Conservation (phyloP, 2,797 vertebrate species). For the Rhadinocentrus ornatus region DNA sequence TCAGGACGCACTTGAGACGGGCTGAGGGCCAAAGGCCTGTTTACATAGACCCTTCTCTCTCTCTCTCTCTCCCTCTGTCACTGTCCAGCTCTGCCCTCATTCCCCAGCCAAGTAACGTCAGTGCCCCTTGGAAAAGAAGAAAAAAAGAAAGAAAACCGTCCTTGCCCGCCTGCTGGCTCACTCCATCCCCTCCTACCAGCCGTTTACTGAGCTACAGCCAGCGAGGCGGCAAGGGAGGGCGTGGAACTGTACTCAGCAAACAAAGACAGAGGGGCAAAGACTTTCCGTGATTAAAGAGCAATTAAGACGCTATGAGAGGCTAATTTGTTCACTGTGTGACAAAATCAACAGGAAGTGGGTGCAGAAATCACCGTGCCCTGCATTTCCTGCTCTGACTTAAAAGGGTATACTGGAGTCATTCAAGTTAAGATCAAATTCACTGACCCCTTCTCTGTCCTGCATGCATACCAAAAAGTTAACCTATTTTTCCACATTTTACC, state of each 20-base stretch:
- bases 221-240: slow-evolving; percentile 55
- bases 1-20: slow-evolving; percentile 79
- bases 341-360: slow-evolving; percentile 59
- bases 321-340: slow-evolving; percentile 64
- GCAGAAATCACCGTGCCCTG: slow-evolving; percentile 36
- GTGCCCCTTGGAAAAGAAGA: slow-evolving; percentile 8
- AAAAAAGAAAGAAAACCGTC: neutral
- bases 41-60: slow-evolving; percentile 57
- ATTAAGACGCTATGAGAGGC: slow-evolving; percentile 68
- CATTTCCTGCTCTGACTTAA: slow-evolving; percentile 40
- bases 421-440: neutral
- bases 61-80: slow-evolving; percentile 53
- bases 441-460: slow-evolving; percentile 1
- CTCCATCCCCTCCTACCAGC: slow-evolving; percentile 38
- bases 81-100: slow-evolving; percentile 58
- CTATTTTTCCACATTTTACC: neutral
- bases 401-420: slow-evolving; percentile 21
- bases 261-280: slow-evolving; percentile 60
- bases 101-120: slow-evolving; percentile 38
- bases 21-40: slow-evolving; percentile 65
- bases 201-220: slow-evolving; percentile 52
- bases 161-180: slow-evolving; percentile 5
- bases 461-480: neutral
- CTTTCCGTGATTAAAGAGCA: slow-evolving; percentile 66
- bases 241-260: slow-evolving; percentile 59